A percentile compares a stretch with the other conserved stretches of the same genome.
phyloP scores from a whole-genome alignment of 2,888 invertebrate genomes.

The Melanargia galathea region DNA sequence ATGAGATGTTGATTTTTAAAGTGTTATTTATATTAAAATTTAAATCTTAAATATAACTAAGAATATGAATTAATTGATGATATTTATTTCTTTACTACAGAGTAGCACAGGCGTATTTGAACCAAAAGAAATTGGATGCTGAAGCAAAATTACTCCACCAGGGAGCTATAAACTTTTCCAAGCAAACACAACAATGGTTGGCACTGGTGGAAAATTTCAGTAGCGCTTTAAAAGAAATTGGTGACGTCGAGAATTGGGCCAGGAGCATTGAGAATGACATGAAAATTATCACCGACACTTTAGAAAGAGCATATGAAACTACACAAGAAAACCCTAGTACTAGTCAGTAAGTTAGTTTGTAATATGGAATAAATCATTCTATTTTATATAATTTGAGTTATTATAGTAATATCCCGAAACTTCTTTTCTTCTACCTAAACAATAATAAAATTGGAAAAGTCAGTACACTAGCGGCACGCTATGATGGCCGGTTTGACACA shows the following conservation, averaged over 20 bases:
- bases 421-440: too few relatives aligned
- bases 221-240: conserved; percentile 95
- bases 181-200: conserved; percentile 99
- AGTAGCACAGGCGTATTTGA: conserved; percentile 98
- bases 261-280: conserved; percentile 98
- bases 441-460: too few relatives aligned
- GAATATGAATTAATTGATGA: not conserved
- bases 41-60: too few relatives aligned
- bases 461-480: too few relatives aligned
- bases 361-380: not conserved
- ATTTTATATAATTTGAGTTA: not conserved
- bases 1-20: too few relatives aligned
- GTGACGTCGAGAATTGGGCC: conserved; percentile 99
- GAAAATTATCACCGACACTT: conserved; percentile 93
- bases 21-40: too few relatives aligned
- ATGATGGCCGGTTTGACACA: too few relatives aligned
- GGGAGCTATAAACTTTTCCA: conserved; percentile 96
- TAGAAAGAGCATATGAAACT: conserved; percentile 96
- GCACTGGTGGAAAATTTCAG: conserved; percentile 94
- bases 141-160: conserved; percentile 98
- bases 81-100: conserved; percentile 77
- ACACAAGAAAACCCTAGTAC: conserved; percentile 66
- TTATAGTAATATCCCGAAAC: not conserved
- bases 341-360: conserved; percentile 47
- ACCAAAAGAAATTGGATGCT: conserved; percentile 98